These are phyloP conservation scores for Thalassoma bifasciatum DNA, from an alignment of 2,113 vertebrate genomes.

Conservation along the genomic window DNA sequence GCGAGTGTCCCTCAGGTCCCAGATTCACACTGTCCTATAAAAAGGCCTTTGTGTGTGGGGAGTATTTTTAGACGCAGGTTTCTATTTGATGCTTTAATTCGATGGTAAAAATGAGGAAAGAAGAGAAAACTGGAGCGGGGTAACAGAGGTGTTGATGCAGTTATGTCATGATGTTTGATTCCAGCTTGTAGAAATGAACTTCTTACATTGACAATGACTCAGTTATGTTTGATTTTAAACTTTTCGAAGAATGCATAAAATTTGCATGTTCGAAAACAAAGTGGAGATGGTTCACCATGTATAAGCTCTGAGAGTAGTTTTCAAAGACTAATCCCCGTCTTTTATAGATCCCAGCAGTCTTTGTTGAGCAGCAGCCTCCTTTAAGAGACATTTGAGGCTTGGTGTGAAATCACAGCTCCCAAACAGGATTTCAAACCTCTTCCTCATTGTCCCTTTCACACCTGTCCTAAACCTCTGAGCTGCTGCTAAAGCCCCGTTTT, in stretches of 20 bases:
- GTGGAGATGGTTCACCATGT: too few relatives aligned
- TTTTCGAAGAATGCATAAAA: too few relatives aligned
- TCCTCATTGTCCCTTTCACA: conserved; percentile 60
- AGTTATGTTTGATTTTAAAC: too few relatives aligned
- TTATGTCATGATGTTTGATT: too few relatives aligned
- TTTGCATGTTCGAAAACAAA: too few relatives aligned
- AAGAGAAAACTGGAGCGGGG: neutral
- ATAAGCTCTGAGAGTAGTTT: too few relatives aligned
- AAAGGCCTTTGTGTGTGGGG: too few relatives aligned
- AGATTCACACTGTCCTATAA: too few relatives aligned
- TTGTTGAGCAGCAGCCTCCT: conserved; percentile 14
- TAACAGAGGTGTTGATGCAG: neutral
- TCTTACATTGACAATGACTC: too few relatives aligned
- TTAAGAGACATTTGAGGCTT: conserved; percentile 61
- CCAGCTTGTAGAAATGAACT: neutral
- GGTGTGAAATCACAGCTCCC: conserved; percentile 65
- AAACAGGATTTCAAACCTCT: conserved; percentile 46
- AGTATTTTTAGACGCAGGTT: too few relatives aligned
- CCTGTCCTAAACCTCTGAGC: conserved; percentile 48
- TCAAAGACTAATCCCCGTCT: neutral
- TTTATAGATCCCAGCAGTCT: conserved; percentile 29
- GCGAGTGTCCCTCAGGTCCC: neutral
- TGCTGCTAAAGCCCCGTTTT: conserved; percentile 44
- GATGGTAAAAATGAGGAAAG: neutral
- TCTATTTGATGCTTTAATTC: neutral